Conservation (phyloP, 1,140 invertebrate genomes). For the Lethrus apterus region DNA sequence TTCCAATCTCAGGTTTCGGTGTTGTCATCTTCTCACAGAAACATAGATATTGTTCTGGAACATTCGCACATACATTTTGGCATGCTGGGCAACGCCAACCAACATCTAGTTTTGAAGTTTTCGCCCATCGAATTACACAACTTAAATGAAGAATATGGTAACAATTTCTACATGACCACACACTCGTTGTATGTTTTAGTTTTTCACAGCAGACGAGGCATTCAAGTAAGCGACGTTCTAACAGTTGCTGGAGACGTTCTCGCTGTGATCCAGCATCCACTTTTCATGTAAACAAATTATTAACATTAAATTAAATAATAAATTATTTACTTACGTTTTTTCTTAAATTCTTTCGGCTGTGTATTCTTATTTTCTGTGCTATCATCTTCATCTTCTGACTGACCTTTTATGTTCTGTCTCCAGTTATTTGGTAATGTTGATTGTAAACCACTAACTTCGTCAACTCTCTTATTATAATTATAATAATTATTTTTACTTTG, state of each 20-base stretch:
- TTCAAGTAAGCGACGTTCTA: constrained; percentile 70
- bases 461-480: not conserved
- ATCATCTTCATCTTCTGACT: too few relatives aligned
- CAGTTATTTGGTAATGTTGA: too few relatives aligned
- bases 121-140: constrained; percentile 88
- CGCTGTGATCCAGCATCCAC: constrained; percentile 51
- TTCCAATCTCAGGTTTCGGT: constrained; percentile 66
- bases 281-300: not conserved
- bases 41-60: constrained; percentile 70
- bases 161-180: constrained; percentile 88
- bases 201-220: constrained; percentile 89
- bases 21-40: constrained; percentile 72
- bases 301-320: not conserved
- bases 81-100: constrained; percentile 92
- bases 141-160: constrained; percentile 85
- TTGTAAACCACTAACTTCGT: too few relatives aligned
- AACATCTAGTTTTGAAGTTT: constrained; percentile 64
- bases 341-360: not conserved
- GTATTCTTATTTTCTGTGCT: not conserved
- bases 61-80: constrained; percentile 60
- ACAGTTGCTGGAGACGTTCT: constrained; percentile 72
- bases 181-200: constrained; percentile 66
- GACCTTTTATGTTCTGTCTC: too few relatives aligned
- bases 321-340: not conserved
- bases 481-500: not conserved